A percentile compares a stretch with the other conserved stretches of the same genome.
Conservation (phyloP, 2,888 invertebrate species). For the Acronicta psi region DNA sequence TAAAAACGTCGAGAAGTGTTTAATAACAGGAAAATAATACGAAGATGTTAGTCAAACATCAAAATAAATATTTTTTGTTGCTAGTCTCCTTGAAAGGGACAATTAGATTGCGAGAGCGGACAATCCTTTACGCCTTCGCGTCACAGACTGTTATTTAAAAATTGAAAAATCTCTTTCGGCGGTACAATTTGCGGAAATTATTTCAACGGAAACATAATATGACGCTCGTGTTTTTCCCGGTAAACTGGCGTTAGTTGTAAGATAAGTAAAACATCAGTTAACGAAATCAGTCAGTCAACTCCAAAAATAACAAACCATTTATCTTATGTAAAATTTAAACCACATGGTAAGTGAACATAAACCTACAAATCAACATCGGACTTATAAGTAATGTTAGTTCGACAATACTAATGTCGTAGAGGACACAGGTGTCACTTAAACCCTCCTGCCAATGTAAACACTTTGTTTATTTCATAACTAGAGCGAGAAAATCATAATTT, state of each 20-base stretch:
- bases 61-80: conserved; percentile 15
- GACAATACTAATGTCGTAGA: conserved; percentile 57
- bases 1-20: no score
- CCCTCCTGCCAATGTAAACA: conserved; percentile 63
- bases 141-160: conserved; percentile 15
- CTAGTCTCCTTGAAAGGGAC: conserved; percentile 15
- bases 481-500: conserved; percentile 55
- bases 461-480: conserved; percentile 48
- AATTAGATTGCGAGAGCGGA: conserved; percentile 31
- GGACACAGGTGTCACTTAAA: conserved; percentile 67
- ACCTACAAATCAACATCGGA: conserved; percentile 41
- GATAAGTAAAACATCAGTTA: conserved; percentile 4
- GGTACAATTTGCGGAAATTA: neutral
- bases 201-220: neutral
- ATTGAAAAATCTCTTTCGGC: conserved; percentile 19
- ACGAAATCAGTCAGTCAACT: conserved; percentile 19
- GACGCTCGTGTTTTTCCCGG: neutral
- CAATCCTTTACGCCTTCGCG: neutral
- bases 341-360: conserved; percentile 47
- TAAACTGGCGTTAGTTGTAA: conserved; percentile 6
- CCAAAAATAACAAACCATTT: conserved; percentile 19
- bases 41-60: conserved; percentile 15
- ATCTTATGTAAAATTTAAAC: conserved; percentile 17
- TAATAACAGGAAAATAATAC: no score
- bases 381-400: conserved; percentile 32